Evolutionary conservation across 2,797 vertebrate genomes (phyloP).

Genomic region (Mallotus villosus): DNA sequence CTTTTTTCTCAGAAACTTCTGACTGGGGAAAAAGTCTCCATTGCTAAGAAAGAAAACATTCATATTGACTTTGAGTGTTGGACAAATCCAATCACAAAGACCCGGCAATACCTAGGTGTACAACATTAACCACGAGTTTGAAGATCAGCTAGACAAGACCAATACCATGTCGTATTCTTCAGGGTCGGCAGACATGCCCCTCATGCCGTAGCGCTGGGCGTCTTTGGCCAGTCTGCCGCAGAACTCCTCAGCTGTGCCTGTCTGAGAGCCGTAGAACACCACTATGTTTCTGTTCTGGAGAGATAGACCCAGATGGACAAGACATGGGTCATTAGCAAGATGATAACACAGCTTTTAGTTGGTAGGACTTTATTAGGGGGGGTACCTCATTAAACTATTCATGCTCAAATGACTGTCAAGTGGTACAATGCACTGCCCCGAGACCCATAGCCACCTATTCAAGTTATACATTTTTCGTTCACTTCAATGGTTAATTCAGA

Average conservation of each 20-base stretch:
- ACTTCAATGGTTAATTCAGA: background rate
- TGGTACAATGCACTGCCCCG: background rate
- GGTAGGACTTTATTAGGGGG: no score
- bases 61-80: background rate
- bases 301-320: background rate
- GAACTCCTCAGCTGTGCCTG: constrained; percentile 85
- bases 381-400: no score
- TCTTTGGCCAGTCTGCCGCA: constrained; percentile 83
- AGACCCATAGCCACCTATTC: background rate
- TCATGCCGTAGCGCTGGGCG: constrained; percentile 81
- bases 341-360: background rate
- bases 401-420: background rate
- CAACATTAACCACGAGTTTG: background rate
- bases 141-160: background rate
- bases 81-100: background rate
- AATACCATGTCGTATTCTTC: constrained; percentile 85
- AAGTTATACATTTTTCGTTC: background rate
- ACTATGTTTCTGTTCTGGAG: constrained; percentile 77
- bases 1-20: background rate
- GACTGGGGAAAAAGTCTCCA: background rate
- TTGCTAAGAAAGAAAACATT: background rate
- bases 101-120: background rate
- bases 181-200: constrained; percentile 81
- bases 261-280: constrained; percentile 87
- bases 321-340: background rate